A percentile compares a stretch with the other conserved stretches of the same genome.
Conservation (phyloP, 2,888 invertebrate species). For the Eulithis prunata region DNA sequence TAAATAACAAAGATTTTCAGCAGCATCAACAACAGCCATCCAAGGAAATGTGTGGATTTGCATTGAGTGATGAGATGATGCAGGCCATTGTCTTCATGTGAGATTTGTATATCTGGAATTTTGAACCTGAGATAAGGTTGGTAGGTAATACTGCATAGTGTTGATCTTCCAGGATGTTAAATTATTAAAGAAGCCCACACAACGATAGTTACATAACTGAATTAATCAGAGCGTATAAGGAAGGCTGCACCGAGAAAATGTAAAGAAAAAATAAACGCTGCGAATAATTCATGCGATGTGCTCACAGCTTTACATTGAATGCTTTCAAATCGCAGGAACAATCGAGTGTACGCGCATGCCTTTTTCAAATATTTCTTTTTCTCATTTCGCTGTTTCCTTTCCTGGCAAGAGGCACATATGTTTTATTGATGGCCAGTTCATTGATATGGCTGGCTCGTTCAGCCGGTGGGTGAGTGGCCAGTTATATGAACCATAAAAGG, state of each 20-base stretch:
- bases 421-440: conserved; percentile 84
- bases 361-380: conserved; percentile 82
- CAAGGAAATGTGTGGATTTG: too few relatives aligned
- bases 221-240: conserved; percentile 67
- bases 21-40: too few relatives aligned
- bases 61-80: too few relatives aligned
- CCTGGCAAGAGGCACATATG: conserved; percentile 81
- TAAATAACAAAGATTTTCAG: not conserved
- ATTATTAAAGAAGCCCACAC: conserved; percentile 60
- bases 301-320: conserved; percentile 77
- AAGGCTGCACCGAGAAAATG: conserved; percentile 52
- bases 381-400: conserved; percentile 82
- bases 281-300: conserved; percentile 73
- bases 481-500: conserved; percentile 82
- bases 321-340: conserved; percentile 77
- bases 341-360: conserved; percentile 71
- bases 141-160: too few relatives aligned
- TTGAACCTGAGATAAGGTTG: too few relatives aligned
- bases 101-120: too few relatives aligned
- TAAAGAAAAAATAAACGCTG: conserved; percentile 44
- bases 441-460: conserved; percentile 84
- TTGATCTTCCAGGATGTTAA: conserved; percentile 43
- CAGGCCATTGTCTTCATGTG: too few relatives aligned
- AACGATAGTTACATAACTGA: conserved; percentile 66
- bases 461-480: conserved; percentile 82